Evolutionary conservation across 2,797 vertebrate genomes (phyloP), one percentile per base, ranked within the genome.

Genomic region (Halcyon badia): DNA sequence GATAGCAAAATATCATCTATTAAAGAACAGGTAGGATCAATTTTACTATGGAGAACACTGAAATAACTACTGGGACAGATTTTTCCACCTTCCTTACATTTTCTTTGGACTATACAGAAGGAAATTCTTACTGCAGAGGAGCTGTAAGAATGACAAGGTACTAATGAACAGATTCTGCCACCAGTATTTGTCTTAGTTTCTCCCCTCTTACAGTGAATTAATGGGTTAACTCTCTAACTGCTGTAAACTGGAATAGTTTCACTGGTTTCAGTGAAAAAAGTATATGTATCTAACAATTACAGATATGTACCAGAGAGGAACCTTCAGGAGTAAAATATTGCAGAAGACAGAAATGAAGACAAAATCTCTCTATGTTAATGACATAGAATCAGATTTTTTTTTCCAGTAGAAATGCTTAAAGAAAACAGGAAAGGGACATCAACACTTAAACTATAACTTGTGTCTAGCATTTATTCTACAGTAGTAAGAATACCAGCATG

Each of bases 61-160:
- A 97, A 94, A 93, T 96, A 94, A 97, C 94, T 94, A 93, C 66
- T 54, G 49, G 44, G 24, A 71, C 19, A 69, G 11, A 65, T 85
- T 88, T 46, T 89, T 13, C 37, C 35, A 44, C 70, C 30, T 77
- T 91, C 3, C 35, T 77, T 71, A 39, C 14, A 48, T 90, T 68
- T 89, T 2, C 12, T 70, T 71, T 89, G 28, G 24, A 54, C 19
- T 71, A 18, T 57, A 89, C 30, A 85, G 64, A 80, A 77, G 14
- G 37, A 42, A 88, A 54, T 42, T 76, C 2, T 5, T 62, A 33
- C 13, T 77, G 35, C 25, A 65, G 14, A 18, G 13, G 46, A 54
- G 24, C 15, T 72, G 14, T 65, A 90, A 70, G 28, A 80, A 49
- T 5, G 15, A 66, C n/a, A 64, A 72, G 24, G 20, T 41, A 3